Evolutionary conservation across 2,113 vertebrate species (phyloP), one percentile per base, ranked within the genome.

Genomic region (Parus major): DNA sequence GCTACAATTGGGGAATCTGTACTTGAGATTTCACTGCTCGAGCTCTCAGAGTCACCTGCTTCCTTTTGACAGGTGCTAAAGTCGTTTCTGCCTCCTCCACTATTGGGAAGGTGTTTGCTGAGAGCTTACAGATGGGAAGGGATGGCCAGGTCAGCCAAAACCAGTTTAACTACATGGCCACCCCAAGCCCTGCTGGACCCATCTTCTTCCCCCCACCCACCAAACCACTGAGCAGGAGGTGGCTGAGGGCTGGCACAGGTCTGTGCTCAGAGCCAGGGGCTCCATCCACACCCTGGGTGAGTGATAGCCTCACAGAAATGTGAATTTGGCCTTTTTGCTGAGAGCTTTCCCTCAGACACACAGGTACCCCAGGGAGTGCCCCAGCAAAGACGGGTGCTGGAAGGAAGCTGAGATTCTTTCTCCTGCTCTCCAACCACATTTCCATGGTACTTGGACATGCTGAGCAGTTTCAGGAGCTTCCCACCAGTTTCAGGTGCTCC

Each of bases 81-180:
- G 64, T 59, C 1, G 41, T 47, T 66, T 77, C 71, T 70, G 71
- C 55, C 20, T 69, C 41, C 28, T 73, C 41, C 29, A 66, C 33
- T 73, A 2, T 12, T 42, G 36, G 47, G 68, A 81, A 56, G 35
- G 41, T 27, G 17, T 85, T 90, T 35, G 10, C 50, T 53, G 55
- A 57, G 73, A 90, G 59, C 27, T 64, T 60, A 8, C 18, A 73
- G 55, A 47, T 39, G 27, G 65, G 52, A 68, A 49, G 28, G 42
- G 42, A 73, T 15, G 39, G 73, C 12, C 64, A 72, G 49, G 23
- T 60, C 64, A 76, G 59, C 49, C 72, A 56, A 88, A 84, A 69
- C 11, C 64, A 29, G 11, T 24, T 46, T 18, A 65, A 5, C n/a
- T 16, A 3, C 49, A 42, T 0, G 0, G 53, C 60, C 28, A 46